Percentiles rank a stretch among this genome's conserved stretches.
Conservation (phyloP, 2,797 vertebrate species). For the Pseudochromis fuscus region DNA sequence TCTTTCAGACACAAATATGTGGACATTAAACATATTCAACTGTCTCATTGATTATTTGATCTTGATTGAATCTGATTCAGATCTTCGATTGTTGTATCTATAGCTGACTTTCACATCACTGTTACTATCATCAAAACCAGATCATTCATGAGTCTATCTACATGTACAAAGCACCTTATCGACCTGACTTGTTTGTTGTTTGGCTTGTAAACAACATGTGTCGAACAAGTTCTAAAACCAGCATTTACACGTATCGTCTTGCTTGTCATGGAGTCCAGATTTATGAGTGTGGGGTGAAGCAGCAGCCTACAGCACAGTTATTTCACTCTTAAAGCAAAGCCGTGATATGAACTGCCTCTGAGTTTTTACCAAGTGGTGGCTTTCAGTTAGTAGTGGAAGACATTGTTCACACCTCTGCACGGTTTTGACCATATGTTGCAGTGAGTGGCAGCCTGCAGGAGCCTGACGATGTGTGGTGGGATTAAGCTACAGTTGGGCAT, state of each 20-base stretch:
- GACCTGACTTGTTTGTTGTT: too few species aligned
- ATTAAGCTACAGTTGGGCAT: slow-evolving; percentile 46
- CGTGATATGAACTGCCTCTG: background rate
- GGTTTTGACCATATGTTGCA: slow-evolving; percentile 18
- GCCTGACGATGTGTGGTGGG: slow-evolving; percentile 57
- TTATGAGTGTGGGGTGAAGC: slow-evolving; percentile 43
- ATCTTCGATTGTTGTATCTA: too few species aligned
- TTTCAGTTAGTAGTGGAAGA: background rate
- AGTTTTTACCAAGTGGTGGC: slow-evolving; percentile 3
- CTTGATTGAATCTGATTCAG: background rate
- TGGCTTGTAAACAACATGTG: slow-evolving; percentile 20
- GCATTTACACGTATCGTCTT: slow-evolving; percentile 25
- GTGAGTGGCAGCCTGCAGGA: slow-evolving; percentile 28
- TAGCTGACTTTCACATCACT: background rate
- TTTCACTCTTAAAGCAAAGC: too few species aligned
- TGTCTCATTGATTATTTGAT: background rate
- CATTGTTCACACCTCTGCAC: background rate
- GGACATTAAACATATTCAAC: background rate
- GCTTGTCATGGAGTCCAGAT: slow-evolving; percentile 44
- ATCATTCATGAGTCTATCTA: slow-evolving; percentile 6
- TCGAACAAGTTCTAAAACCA: slow-evolving; percentile 48
- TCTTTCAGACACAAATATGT: background rate
- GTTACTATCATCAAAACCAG: background rate
- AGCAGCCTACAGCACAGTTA: too few species aligned
- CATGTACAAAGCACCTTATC: too few species aligned